Percentiles rank a stretch among this genome's conserved stretches.
phyloP scores from a whole-genome alignment of 2,113 vertebrate genomes.

The Mirounga angustirostris region DNA sequence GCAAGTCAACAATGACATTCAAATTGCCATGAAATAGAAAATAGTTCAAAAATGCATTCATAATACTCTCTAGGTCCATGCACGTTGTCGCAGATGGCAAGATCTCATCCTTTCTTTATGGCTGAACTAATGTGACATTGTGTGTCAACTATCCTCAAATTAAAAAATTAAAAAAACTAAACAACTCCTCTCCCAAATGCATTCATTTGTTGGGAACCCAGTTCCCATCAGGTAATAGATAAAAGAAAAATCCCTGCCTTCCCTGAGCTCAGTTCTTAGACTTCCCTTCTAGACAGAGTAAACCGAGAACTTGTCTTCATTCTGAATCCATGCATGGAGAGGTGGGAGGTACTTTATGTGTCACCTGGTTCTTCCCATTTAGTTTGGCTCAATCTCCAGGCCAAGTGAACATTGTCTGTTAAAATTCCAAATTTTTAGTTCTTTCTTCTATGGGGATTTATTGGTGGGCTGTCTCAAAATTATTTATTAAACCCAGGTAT shows the following conservation, averaged over 20 bases:
- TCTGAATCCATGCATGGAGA: background rate
- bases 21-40: conserved; percentile 66
- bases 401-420: conserved; percentile 13
- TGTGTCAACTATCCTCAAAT: background rate
- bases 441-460: conserved; percentile 33
- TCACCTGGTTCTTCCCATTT: background rate
- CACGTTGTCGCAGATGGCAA: background rate
- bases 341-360: background rate
- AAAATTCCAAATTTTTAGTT: conserved; percentile 51
- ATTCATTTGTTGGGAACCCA: conserved; percentile 46
- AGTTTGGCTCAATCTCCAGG: background rate
- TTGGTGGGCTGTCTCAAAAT: background rate
- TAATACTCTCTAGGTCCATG: background rate
- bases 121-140: background rate
- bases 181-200: background rate
- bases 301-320: background rate
- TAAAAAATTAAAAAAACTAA: background rate
- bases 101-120: background rate
- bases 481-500: conserved; percentile 36
- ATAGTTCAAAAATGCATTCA: conserved; percentile 23
- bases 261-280: background rate
- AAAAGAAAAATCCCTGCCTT: background rate
- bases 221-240: background rate
- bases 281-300: background rate
- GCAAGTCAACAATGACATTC: conserved; percentile 63